Base-by-base conservation (phyloP, 2,113 vertebrate genomes). In the Cyphomyrus discorhynchus region DNA sequence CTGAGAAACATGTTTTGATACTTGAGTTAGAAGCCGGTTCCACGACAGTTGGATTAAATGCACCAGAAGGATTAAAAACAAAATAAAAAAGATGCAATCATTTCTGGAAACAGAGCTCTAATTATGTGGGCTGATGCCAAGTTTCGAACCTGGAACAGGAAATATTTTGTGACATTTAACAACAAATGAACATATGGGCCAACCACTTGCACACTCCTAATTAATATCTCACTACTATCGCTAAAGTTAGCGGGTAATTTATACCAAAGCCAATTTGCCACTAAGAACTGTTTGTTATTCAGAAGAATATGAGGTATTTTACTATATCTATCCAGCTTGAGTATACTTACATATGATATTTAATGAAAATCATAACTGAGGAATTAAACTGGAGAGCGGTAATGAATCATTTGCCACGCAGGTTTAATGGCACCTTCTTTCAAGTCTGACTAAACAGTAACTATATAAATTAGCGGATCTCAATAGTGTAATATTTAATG, bases 401-500 rank as follows among this genome's bases (percentile, higher is more conserved):
- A 95, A 95, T 95, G 95, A 97, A 93, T 94, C 93, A 94, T 96
- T 96, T 94, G 94, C 89, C 93, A 89, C 94, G 91, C 92, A 94
- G 94, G 92, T 95, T 96, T 96, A 94, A 95, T 96, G 95, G 92
- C 95, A 96, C 96, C 96, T 95, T 93, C 90, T 96, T 92, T 92
- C 91, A 92, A 96, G 95, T 97, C 95, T 95, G 92, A 96, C 97
- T 95, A 94, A 96, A 95, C 95, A 91, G 95, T 97, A 96, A 97
- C 97, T 96, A 97, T 96, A 95, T 93, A 93, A 94, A 97, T 97
- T 96, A 97, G 94, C 92, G 92, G 95, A 96, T 96, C 96, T 97
- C 96, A 98, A 97, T 97, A 97, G 95, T 95, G 96, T 96, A 96
- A 96, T 97, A 97, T 97, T 97, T 97, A 97, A 97, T 97, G 96